Conservation (phyloP, 1,140 invertebrate genomes). For the Dinoponera quadriceps region DNA sequence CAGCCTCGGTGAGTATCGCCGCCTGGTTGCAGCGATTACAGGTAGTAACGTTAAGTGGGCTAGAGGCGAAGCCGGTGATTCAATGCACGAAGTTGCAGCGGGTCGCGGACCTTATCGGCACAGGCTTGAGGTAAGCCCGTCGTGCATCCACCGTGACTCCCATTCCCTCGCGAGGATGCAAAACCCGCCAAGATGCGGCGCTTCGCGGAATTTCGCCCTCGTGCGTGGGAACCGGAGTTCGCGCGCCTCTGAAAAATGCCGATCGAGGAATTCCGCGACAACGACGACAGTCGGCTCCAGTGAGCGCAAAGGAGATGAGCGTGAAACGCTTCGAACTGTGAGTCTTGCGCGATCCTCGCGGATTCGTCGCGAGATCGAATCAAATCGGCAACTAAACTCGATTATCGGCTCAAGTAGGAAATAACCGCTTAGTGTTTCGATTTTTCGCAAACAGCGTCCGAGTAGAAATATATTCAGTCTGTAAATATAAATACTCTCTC, state of each 20-base stretch:
- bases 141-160: slow-evolving; percentile 55
- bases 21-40: slow-evolving; percentile 28
- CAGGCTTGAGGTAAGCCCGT: slow-evolving; percentile 41
- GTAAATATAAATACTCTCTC: too few relatives aligned
- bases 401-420: too few relatives aligned
- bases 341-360: neutral
- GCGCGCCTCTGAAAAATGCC: neutral
- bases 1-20: slow-evolving; percentile 24
- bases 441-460: too few relatives aligned
- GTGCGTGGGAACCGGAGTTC: slow-evolving; percentile 44
- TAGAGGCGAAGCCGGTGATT: slow-evolving; percentile 59
- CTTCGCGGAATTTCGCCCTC: slow-evolving; percentile 44
- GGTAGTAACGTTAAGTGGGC: slow-evolving; percentile 63
- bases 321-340: neutral
- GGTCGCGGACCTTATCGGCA: slow-evolving; percentile 69
- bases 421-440: too few relatives aligned
- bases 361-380: too few relatives aligned
- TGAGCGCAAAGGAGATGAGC: neutral
- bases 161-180: slow-evolving; percentile 50
- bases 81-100: slow-evolving; percentile 63
- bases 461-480: too few relatives aligned
- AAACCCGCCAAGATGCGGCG: slow-evolving; percentile 33
- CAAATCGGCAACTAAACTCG: too few relatives aligned
- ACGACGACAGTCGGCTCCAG: neutral
- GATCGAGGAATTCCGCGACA: slow-evolving; percentile 3